phyloP scores from a whole-genome alignment of 2,113 vertebrate genomes.

The Agelaius tricolor region DNA sequence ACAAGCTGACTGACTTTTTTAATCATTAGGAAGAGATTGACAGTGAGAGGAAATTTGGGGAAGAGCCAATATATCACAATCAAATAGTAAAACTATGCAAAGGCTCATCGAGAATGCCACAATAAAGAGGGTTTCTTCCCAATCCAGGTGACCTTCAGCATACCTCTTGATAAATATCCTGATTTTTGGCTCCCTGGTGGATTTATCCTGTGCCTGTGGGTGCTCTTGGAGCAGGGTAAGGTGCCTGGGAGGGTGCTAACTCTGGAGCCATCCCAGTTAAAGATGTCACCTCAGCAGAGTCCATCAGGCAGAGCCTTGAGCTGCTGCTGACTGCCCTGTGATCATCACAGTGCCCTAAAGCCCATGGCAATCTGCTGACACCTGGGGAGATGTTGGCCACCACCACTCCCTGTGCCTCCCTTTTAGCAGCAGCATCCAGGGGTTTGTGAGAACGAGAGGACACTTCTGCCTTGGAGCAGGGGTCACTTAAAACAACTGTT shows the following conservation, averaged over 20 bases:
- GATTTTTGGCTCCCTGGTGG: background rate
- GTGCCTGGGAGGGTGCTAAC: background rate
- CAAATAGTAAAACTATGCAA: background rate
- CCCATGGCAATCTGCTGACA: background rate
- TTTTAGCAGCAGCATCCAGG: background rate
- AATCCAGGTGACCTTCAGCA: background rate
- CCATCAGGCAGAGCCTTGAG: background rate
- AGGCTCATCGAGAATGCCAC: background rate
- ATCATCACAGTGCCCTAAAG: background rate
- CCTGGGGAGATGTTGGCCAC: background rate
- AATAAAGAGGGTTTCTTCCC: background rate
- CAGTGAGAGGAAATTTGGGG: background rate
- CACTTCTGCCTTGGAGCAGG: background rate
- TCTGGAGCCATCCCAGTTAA: background rate
- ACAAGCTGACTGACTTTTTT: background rate
- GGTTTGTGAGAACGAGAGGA: background rate
- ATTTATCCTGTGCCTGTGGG: background rate
- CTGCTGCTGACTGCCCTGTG: background rate
- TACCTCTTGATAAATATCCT: background rate
- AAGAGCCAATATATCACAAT: background rate
- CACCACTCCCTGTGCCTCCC: background rate
- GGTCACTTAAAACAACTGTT: background rate
- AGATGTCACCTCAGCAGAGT: background rate
- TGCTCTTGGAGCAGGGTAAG: background rate
- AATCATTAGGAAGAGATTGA: background rate